Conservation (phyloP, 2,888 invertebrate species). For the Aethes cnicana region DNA sequence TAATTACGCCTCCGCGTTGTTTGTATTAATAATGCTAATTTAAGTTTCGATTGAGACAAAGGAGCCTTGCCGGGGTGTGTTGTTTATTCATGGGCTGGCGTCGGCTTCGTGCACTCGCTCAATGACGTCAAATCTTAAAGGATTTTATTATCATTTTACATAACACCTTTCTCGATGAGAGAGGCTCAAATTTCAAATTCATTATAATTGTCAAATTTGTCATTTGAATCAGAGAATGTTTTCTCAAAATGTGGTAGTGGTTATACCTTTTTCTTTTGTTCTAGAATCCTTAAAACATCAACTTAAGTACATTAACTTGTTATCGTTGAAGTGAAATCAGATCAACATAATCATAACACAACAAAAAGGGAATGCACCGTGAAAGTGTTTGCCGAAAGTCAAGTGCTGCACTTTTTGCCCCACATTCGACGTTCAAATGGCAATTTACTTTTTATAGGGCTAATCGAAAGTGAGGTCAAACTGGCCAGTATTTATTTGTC, state of each 20-base stretch:
- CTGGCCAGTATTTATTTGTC: slow-evolving; percentile 4
- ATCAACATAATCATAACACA: neutral
- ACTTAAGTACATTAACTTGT: too few species aligned
- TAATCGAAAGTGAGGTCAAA: slow-evolving; percentile 1
- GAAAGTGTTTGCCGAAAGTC: slow-evolving; percentile 4
- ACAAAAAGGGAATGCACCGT: neutral
- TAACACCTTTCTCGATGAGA: too few species aligned
- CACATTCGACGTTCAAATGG: neutral
- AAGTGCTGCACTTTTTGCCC: slow-evolving; percentile 2
- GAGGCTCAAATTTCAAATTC: too few species aligned
- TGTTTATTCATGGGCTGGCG: too few species aligned
- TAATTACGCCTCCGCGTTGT: slow-evolving; percentile 42
- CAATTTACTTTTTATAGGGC: slow-evolving; percentile 6
- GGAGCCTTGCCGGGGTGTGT: neutral
- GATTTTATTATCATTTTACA: too few species aligned
- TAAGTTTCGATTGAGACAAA: slow-evolving; percentile 28
- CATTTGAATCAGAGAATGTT: too few species aligned
- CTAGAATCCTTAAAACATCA: too few species aligned
- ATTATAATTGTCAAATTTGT: too few species aligned
- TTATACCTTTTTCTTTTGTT: too few species aligned
- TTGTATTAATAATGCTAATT: slow-evolving; percentile 33
- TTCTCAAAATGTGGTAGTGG: too few species aligned
- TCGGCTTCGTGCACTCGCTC: neutral
- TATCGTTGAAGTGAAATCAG: slow-evolving; percentile 1
- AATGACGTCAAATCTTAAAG: neutral